A percentile compares a stretch with the other conserved stretches of the same genome.
phyloP scores from a whole-genome alignment of 2,797 vertebrate species.

The Pangasius sanitwongsei region DNA sequence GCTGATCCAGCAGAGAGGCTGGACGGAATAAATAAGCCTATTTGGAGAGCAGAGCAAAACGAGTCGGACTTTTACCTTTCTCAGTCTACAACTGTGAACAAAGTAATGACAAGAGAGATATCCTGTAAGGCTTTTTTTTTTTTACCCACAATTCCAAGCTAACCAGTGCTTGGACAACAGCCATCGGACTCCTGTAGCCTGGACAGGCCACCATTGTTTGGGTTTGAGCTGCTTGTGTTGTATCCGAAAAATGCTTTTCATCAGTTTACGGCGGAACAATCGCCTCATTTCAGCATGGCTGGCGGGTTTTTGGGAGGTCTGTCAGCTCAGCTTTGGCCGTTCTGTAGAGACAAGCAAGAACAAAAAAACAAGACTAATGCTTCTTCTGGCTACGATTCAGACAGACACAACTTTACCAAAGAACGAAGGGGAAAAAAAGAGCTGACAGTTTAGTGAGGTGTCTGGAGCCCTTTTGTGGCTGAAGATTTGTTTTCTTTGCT shows the following conservation, averaged over 20 bases:
- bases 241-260: constrained; percentile 61
- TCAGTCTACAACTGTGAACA: constrained; percentile 42
- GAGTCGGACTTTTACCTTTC: neutral
- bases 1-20: constrained; percentile 45
- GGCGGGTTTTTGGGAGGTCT: constrained; percentile 65
- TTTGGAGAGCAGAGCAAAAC: constrained; percentile 37
- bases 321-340: constrained; percentile 68
- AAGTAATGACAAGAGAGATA: constrained; percentile 50
- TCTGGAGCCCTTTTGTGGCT: constrained; percentile 11
- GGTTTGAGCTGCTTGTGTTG: constrained; percentile 18
- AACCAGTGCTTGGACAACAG: constrained; percentile 28
- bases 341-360: constrained; percentile 65
- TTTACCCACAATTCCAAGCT: constrained; percentile 46
- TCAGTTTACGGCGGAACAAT: constrained; percentile 68
- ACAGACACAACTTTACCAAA: constrained; percentile 32
- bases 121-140: constrained; percentile 49
- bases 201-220: constrained; percentile 23
- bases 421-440: neutral
- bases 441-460: constrained; percentile 18
- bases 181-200: constrained; percentile 41
- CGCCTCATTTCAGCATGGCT: constrained; percentile 55
- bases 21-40: constrained; percentile 60
- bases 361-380: constrained; percentile 69
- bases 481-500: constrained; percentile 26
- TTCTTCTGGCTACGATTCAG: constrained; percentile 65